Conservation (phyloP, 2,888 invertebrate species). For the Heliconius cydno region DNA sequence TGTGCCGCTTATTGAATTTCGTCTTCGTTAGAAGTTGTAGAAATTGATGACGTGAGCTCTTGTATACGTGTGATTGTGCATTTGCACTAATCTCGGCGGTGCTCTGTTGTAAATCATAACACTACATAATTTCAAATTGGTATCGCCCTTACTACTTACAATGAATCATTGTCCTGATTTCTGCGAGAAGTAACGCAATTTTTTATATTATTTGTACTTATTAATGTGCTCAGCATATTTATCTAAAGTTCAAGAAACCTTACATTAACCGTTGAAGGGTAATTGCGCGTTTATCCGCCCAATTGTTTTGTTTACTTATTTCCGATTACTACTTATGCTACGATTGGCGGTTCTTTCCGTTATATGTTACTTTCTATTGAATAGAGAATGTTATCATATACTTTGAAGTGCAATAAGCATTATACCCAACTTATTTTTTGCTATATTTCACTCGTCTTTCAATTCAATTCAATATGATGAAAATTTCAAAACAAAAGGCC, state of each 20-base stretch:
- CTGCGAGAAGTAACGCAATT: constrained; percentile 63
- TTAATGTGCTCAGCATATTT: constrained; percentile 11
- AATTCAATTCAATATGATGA: not conserved
- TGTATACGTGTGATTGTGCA: constrained; percentile 62
- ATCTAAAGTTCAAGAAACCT: constrained; percentile 19
- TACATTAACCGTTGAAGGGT: constrained; percentile 46
- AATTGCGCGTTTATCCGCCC: constrained; percentile 58
- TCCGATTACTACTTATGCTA: constrained; percentile 37
- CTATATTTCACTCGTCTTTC: not conserved
- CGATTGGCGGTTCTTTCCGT: constrained; percentile 41
- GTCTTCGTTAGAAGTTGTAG: constrained; percentile 64
- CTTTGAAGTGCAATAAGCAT: not conserved
- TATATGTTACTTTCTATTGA: constrained; percentile 25
- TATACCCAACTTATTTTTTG: not conserved
- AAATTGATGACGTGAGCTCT: constrained; percentile 74
- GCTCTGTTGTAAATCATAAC: constrained; percentile 59
- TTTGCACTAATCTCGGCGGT: constrained; percentile 56
- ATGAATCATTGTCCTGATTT: constrained; percentile 78
- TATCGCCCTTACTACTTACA: constrained; percentile 60
- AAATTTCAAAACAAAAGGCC: constrained; percentile 14
- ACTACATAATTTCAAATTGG: constrained; percentile 57
- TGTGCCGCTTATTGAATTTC: constrained; percentile 83
- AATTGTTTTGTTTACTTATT: constrained; percentile 76
- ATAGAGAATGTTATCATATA: constrained; percentile 17
- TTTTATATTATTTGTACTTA: constrained; percentile 49